Conservation (phyloP, 2,113 vertebrate genomes). For the Notechis scutatus region DNA sequence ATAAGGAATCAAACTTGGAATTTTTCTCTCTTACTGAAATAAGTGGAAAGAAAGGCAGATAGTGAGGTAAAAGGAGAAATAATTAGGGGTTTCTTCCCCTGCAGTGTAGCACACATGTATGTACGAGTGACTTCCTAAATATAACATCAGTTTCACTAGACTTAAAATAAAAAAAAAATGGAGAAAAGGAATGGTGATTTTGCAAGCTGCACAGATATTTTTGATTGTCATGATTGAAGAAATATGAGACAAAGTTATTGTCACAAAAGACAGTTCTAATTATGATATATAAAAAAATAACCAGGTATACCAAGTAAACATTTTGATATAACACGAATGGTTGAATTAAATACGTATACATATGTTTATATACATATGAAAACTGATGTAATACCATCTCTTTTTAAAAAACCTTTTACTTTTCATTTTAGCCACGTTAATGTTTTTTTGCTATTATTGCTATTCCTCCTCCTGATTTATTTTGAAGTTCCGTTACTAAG, state of each 20-base stretch:
- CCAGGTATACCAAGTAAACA: neutral
- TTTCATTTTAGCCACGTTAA: slow-evolving; percentile 1
- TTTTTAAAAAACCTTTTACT: neutral
- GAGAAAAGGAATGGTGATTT: neutral
- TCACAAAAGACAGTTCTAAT: neutral
- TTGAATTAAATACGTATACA: neutral
- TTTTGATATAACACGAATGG: neutral
- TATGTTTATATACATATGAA: neutral
- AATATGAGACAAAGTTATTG: neutral
- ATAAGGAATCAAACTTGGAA: neutral
- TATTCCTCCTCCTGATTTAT: neutral
- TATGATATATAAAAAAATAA: too few relatives aligned
- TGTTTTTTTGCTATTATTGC: slow-evolving; percentile 5
- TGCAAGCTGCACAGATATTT: neutral
- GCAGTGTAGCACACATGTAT: neutral
- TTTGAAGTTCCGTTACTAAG: neutral
- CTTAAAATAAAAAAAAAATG: neutral
- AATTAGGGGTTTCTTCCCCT: neutral
- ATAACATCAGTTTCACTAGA: neutral
- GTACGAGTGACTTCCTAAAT: neutral
- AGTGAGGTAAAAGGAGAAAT: neutral
- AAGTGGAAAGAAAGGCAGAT: neutral
- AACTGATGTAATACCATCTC: slow-evolving; percentile 6
- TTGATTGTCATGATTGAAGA: neutral
- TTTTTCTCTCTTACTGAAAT: neutral